These are phyloP conservation scores for Rhabditophanes sp. DNA, from an alignment of 2,888 invertebrate genomes.

Conservation along the genomic window DNA sequence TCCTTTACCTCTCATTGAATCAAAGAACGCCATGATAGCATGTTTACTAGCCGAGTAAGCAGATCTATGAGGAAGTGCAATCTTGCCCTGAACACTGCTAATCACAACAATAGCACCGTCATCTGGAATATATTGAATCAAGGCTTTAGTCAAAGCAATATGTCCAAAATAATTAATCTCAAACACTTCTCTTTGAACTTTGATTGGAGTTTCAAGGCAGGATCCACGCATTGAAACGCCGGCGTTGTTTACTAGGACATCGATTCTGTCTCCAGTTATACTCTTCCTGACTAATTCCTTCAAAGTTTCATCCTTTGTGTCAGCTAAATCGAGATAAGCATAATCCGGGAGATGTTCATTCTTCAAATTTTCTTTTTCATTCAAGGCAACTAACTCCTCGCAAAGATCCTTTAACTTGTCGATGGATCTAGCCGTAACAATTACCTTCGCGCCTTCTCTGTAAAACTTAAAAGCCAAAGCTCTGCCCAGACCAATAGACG, in stretches of 20 bases:
- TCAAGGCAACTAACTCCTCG: slow-evolving; percentile 22
- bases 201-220: slow-evolving; percentile 21
- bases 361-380: slow-evolving; percentile 10
- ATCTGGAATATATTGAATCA: slow-evolving; percentile 28
- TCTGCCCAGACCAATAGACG: slow-evolving; percentile 28
- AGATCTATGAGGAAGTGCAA: slow-evolving; percentile 64
- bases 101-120: slow-evolving; percentile 55
- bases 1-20: slow-evolving; percentile 68
- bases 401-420: slow-evolving; percentile 32
- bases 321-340: slow-evolving; percentile 34
- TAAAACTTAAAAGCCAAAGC: slow-evolving; percentile 27
- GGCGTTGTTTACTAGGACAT: slow-evolving; percentile 40
- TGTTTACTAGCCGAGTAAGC: slow-evolving; percentile 47
- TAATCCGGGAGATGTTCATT: slow-evolving; percentile 29
- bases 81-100: slow-evolving; percentile 78
- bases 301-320: slow-evolving; percentile 15
- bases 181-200: slow-evolving; percentile 19
- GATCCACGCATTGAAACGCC: slow-evolving; percentile 26
- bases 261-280: slow-evolving; percentile 24
- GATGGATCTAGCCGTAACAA: slow-evolving; percentile 31
- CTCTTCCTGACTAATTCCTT: slow-evolving; percentile 6
- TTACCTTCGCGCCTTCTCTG: slow-evolving; percentile 28
- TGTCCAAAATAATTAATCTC: slow-evolving; percentile 72
- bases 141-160: slow-evolving; percentile 75
- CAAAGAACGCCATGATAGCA: slow-evolving; percentile 64